Conservation (phyloP, 2,888 invertebrate species). For the Cenopis cana region DNA sequence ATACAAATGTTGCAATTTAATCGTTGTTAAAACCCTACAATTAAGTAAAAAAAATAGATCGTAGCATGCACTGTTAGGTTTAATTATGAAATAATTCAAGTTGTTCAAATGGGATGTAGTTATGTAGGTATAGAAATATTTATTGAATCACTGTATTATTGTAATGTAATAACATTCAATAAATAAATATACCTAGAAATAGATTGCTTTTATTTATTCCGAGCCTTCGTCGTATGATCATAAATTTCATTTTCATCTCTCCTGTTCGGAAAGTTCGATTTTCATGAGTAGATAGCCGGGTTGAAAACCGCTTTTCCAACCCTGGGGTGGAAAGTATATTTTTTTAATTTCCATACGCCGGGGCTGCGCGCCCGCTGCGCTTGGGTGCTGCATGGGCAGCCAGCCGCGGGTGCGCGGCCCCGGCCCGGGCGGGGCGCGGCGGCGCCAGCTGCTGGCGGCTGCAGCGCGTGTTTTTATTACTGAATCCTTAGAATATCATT, state of each 20-base stretch:
- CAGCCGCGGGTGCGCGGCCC: too few relatives aligned
- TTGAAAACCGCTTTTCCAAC: too few relatives aligned
- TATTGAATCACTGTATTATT: conserved; percentile 56
- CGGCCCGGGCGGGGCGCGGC: too few relatives aligned
- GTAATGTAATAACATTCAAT: conserved; percentile 39
- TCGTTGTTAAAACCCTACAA: conserved; percentile 26
- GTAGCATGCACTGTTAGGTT: conserved; percentile 30
- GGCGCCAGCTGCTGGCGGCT: too few relatives aligned
- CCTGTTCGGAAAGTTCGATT: too few relatives aligned
- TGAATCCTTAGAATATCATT: too few relatives aligned
- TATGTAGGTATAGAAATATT: conserved; percentile 60
- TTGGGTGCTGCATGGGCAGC: too few relatives aligned
- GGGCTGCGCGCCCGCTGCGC: too few relatives aligned
- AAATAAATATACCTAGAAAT: conserved; percentile 25
- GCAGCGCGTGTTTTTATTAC: too few relatives aligned
- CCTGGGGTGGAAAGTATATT: too few relatives aligned
- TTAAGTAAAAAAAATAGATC: conserved; percentile 8
- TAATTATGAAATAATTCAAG: conserved; percentile 16
- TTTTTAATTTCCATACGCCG: too few relatives aligned
- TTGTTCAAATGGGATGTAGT: conserved; percentile 45
- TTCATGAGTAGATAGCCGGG: too few relatives aligned
- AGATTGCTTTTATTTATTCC: not conserved
- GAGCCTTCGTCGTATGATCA: not conserved
- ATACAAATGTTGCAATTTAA: conserved; percentile 23
- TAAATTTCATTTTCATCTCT: not conserved